Evolutionary conservation across 1,140 invertebrate species (phyloP), one percentile per base, ranked within the genome.

Genomic region (Caerostris extrusa): DNA sequence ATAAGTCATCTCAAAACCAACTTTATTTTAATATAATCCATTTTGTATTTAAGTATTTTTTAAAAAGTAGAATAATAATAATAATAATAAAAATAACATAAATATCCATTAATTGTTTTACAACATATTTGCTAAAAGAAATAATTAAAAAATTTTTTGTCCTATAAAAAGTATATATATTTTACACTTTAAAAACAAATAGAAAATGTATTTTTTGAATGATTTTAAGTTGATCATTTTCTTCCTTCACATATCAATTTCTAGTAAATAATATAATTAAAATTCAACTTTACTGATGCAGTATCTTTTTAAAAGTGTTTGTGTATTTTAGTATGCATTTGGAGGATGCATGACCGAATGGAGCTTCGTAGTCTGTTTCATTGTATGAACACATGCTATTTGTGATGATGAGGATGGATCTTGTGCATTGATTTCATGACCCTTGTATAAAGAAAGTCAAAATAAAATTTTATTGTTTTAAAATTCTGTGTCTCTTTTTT

Each of bases 381-480:
- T 50, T 93, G 91, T 93, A 91, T 58, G 7, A 77, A 91, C 83
- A 91, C 90, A 91, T 60, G 50, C 50, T 83, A 10, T 61, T 64
- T 83, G 91, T 87, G 81, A 83, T 55, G 61, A 81, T 55, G 64
- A n/a, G n/a, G n/a, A 71, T 50, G 55, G 57, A 64, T 71, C 57
- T 82, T 92, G 81, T 93, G 61, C 17, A 93, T 93, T 86, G 17
- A 56, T n/a, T 92, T 34, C 57, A 34, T 83, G 71, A 89, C 56
- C 71, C 60, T 34, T 86, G 60, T 85, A 67, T 67, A 87, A 57
- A 93, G 83, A 85, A 85, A 85, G 50, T 34, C n/a, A 85, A 19
- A 93, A 93, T 93, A 93, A 93, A 93, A 92, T 85, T 93, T 93
- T 93, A 93, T 93, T 93, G 83, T 93, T 93, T 85, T 85, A 85